Percentiles rank a stretch among this genome's conserved stretches.
These are phyloP conservation scores for Drosophila sucinea DNA, from an alignment of 1,140 invertebrate genomes.

Conservation along the genomic window DNA sequence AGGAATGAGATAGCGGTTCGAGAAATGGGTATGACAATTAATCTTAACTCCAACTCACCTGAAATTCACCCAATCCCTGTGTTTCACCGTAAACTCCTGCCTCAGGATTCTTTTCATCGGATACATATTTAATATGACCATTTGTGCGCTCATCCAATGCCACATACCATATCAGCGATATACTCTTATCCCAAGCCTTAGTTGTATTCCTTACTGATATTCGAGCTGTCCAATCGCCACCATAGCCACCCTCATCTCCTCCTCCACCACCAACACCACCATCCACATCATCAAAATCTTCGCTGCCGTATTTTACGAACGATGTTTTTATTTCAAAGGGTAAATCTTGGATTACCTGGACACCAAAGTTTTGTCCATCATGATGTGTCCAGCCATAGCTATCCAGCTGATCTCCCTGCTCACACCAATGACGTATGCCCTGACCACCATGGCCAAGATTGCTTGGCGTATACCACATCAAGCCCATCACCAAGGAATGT, in stretches of 20 bases:
- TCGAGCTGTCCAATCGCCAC: constrained; percentile 96
- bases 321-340: constrained; percentile 91
- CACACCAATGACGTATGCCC: constrained; percentile 95
- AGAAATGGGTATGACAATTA: constrained; percentile 46
- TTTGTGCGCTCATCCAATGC: constrained; percentile 89
- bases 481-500: constrained; percentile 93
- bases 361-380: constrained; percentile 95
- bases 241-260: constrained; percentile 88
- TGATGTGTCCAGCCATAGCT: constrained; percentile 95
- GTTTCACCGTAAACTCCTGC: constrained; percentile 91
- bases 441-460: constrained; percentile 87
- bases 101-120: constrained; percentile 85
- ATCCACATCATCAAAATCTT: neutral
- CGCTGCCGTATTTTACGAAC: constrained; percentile 91
- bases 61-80: constrained; percentile 91
- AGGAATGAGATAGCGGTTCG: constrained; percentile 83
- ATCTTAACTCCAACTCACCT: constrained; percentile 69
- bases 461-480: constrained; percentile 98
- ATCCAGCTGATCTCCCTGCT: constrained; percentile 92
- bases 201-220: constrained; percentile 87
- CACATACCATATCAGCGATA: constrained; percentile 90
- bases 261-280: constrained; percentile 53
- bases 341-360: constrained; percentile 94
- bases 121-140: constrained; percentile 84
- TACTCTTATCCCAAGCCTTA: constrained; percentile 79